Percentiles rank a stretch among this genome's conserved stretches.
phyloP scores from a whole-genome alignment of 2,888 invertebrate species.

The Erebia aethiops region DNA sequence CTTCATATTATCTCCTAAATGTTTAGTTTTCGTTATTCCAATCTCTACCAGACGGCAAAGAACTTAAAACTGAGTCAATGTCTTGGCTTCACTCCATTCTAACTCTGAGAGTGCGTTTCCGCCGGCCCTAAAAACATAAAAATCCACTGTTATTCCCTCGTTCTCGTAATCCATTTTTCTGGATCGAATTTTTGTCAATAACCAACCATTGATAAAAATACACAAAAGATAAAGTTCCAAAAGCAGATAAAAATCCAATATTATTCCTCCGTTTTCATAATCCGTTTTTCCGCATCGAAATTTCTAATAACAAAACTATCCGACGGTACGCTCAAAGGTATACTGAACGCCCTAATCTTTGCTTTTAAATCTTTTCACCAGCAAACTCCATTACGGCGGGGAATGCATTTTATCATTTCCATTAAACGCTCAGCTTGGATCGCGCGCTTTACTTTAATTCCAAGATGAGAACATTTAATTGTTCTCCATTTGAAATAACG shows the following conservation, averaged over 20 bases:
- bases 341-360: conserved; percentile 17
- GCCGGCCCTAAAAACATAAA: no score
- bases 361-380: conserved; percentile 16
- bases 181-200: no score
- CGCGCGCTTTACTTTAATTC: conserved; percentile 38
- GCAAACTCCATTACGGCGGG: conserved; percentile 2
- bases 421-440: conserved; percentile 7
- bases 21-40: no score
- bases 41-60: no score
- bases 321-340: background rate
- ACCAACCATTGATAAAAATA: no score
- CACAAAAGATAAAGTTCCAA: background rate
- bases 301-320: conserved; percentile 17
- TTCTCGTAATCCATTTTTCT: no score
- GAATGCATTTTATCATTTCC: conserved; percentile 20
- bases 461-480: conserved; percentile 36
- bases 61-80: no score
- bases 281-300: conserved; percentile 3
- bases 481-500: conserved; percentile 32
- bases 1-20: no score
- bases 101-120: no score
- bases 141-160: no score
- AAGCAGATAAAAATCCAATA: background rate
- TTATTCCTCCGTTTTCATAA: background rate
- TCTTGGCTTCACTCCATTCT: no score